A percentile compares a stretch with the other conserved stretches of the same genome.
Evolutionary conservation across 2,797 vertebrate species (phyloP).

Genomic region (Peromyscus eremicus): DNA sequence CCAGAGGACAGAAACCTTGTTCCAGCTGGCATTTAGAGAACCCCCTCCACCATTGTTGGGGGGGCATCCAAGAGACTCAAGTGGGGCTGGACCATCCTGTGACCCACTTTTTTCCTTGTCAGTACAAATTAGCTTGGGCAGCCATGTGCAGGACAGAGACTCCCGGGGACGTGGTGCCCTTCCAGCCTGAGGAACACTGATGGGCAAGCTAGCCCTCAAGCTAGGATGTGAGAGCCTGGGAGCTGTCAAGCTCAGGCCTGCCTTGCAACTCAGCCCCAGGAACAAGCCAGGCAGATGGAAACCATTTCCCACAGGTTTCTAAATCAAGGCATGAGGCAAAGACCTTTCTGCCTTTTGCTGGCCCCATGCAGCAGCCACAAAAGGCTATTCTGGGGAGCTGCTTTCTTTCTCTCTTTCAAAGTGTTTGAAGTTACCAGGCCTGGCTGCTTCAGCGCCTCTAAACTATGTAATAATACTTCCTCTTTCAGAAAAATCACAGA

Average conservation of each 20-base stretch:
- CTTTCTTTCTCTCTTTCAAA: constrained; percentile 71
- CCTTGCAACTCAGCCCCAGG: constrained; percentile 59
- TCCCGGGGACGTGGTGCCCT: not conserved
- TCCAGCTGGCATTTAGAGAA: constrained; percentile 26
- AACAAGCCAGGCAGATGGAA: constrained; percentile 28
- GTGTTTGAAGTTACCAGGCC: constrained; percentile 75
- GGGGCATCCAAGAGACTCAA: not conserved
- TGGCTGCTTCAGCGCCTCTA: constrained; percentile 57
- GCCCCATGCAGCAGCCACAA: constrained; percentile 69
- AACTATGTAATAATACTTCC: constrained; percentile 72
- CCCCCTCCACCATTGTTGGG: not conserved
- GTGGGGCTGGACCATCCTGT: not conserved
- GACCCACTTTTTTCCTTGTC: constrained; percentile 76
- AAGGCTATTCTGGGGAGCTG: constrained; percentile 76
- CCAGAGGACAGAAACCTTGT: not conserved
- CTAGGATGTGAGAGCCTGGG: constrained; percentile 27
- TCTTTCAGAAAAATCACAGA: constrained; percentile 66
- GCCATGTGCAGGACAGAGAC: not conserved
- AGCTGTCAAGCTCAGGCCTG: constrained; percentile 25
- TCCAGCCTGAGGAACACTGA: not conserved
- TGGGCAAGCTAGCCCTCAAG: not conserved
- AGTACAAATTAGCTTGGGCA: constrained; percentile 57
- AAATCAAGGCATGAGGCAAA: constrained; percentile 70
- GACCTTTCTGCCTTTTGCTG: constrained; percentile 61
- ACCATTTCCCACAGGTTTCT: constrained; percentile 52